Percentiles rank a stretch among this genome's conserved stretches.
Conservation (phyloP, 2,888 invertebrate species). For the Epistrophe grossulariae region DNA sequence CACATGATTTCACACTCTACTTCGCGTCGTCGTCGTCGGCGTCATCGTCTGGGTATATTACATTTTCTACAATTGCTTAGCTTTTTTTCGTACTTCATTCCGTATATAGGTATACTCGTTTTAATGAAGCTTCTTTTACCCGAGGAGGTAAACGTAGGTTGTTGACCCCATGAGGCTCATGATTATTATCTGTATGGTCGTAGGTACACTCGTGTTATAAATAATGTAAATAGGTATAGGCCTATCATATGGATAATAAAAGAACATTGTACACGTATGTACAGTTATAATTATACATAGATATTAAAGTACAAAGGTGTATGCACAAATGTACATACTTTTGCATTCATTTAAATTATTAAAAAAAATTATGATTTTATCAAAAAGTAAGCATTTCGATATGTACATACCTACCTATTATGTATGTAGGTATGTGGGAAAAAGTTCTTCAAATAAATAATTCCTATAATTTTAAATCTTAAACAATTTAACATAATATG, state of each 20-base stretch:
- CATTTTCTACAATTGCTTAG: slow-evolving; percentile 68
- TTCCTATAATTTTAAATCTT: too few relatives aligned
- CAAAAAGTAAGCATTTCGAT: too few relatives aligned
- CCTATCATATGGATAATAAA: slow-evolving; percentile 23
- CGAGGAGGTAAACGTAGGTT: slow-evolving; percentile 48
- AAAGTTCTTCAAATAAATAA: too few relatives aligned
- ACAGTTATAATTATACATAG: background rate
- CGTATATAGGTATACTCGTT: background rate
- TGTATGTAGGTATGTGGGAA: too few relatives aligned
- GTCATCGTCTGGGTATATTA: background rate
- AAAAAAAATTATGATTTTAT: background rate
- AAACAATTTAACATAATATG: too few relatives aligned
- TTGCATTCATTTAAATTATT: background rate
- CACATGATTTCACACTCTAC: slow-evolving; percentile 77
- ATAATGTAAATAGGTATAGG: slow-evolving; percentile 63
- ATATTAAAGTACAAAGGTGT: background rate
- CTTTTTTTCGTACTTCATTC: slow-evolving; percentile 49
- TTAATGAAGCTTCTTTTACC: slow-evolving; percentile 15
- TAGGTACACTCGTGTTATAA: slow-evolving; percentile 44
- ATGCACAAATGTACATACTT: background rate
- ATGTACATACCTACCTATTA: too few relatives aligned
- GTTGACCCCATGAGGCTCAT: slow-evolving; percentile 53
- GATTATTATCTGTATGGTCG: slow-evolving; percentile 48
- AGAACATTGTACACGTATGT: slow-evolving; percentile 5
- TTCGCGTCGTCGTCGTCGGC: slow-evolving; percentile 63